Evolutionary conservation across 1,140 invertebrate genomes (phyloP).

Genomic region (Rhizoglyphus robini): DNA sequence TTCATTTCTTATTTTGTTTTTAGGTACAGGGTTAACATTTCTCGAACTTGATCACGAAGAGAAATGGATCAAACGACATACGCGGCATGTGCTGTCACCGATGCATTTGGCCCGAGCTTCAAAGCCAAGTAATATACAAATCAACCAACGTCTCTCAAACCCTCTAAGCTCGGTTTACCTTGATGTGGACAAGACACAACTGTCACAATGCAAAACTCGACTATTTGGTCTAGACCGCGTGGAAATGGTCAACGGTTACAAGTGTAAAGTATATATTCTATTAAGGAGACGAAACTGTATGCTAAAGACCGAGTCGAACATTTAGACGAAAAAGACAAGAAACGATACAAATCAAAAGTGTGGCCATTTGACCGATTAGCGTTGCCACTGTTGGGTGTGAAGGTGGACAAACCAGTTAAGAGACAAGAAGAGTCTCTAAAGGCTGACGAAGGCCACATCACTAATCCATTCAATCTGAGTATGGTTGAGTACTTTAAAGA

Average conservation of each 20-base stretch:
- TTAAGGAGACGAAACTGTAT: conserved; percentile 90
- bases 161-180: conserved; percentile 82
- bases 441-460: not conserved
- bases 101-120: conserved; percentile 29
- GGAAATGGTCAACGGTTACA: conserved; percentile 72
- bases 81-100: conserved; percentile 48
- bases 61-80: conserved; percentile 62
- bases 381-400: not conserved
- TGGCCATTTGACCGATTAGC: not conserved
- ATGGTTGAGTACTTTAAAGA: conserved; percentile 1
- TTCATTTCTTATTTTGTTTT: too few relatives aligned
- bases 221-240: conserved; percentile 51
- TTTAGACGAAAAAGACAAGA: conserved; percentile 65
- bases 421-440: conserved; percentile 11
- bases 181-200: conserved; percentile 94
- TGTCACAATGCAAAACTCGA: conserved; percentile 58
- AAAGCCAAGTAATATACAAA: conserved; percentile 42
- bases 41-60: conserved; percentile 88
- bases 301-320: conserved; percentile 90
- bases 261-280: conserved; percentile 87
- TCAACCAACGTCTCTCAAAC: conserved; percentile 58
- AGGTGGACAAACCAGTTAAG: not conserved
- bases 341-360: conserved; percentile 39
- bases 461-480: not conserved
- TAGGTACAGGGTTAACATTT: conserved; percentile 60